A percentile compares a stretch with the other conserved stretches of the same genome.
Conservation (phyloP, 2,797 vertebrate genomes). For the Cuculus canorus region DNA sequence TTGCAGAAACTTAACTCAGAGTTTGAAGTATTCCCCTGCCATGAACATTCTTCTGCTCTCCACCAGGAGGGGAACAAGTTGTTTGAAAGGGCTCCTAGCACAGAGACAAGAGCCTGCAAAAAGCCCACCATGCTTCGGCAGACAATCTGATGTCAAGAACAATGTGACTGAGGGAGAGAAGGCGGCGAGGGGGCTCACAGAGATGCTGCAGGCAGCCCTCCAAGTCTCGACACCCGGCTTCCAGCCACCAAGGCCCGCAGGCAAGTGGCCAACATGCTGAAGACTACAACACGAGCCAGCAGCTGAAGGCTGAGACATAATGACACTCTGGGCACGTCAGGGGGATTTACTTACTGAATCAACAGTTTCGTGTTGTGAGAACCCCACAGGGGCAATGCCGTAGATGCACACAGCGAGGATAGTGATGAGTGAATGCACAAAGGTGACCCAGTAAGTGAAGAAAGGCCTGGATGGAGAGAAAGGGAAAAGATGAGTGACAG, state of each 20-base stretch:
- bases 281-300: not conserved
- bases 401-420: slow-evolving; percentile 93
- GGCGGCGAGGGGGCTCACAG: not conserved
- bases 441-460: slow-evolving; percentile 98
- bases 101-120: not conserved
- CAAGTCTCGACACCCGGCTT: not conserved
- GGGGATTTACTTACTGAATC: slow-evolving; percentile 88
- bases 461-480: slow-evolving; percentile 84
- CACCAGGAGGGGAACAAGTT: slow-evolving; percentile 11
- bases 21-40: not conserved
- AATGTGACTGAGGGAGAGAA: not conserved
- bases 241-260: not conserved
- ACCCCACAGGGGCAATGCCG: slow-evolving; percentile 93
- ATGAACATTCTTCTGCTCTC: not conserved
- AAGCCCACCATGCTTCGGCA: not conserved
- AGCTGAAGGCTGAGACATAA: not conserved
- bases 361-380: slow-evolving; percentile 95
- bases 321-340: not conserved
- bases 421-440: slow-evolving; percentile 96
- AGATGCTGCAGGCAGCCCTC: not conserved
- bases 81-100: not conserved
- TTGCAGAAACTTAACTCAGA: not conserved
- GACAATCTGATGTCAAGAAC: not conserved
- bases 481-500: not conserved
- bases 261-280: not conserved